Conservation (phyloP, 2,888 invertebrate species). For the Megaustenia siamemsis region DNA sequence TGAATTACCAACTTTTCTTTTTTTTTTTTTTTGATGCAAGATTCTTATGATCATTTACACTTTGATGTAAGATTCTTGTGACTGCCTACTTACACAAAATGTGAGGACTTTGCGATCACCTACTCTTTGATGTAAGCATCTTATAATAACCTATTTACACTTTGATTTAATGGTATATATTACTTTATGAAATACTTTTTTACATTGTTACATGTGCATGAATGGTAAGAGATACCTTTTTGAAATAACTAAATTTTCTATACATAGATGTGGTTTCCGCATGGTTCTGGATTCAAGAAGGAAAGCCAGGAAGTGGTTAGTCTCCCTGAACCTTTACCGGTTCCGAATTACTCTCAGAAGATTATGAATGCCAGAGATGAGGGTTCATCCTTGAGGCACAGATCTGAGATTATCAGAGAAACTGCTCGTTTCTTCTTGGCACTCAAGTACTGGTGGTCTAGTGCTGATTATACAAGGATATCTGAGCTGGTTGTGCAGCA, state of each 20-base stretch:
- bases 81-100: too few species aligned
- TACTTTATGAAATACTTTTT: too few species aligned
- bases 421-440: conserved; percentile 57
- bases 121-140: too few species aligned
- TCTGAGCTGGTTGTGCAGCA: conserved; percentile 57
- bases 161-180: too few species aligned
- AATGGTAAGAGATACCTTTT: too few species aligned
- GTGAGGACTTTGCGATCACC: too few species aligned
- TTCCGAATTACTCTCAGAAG: conserved; percentile 56
- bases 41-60: too few species aligned
- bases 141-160: too few species aligned
- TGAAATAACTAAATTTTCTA: not conserved
- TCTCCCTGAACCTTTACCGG: conserved; percentile 55
- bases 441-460: conserved; percentile 59
- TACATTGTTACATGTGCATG: too few species aligned
- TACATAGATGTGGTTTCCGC: conserved; percentile 57
- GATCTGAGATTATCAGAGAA: conserved; percentile 58
- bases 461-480: conserved; percentile 58
- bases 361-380: conserved; percentile 54
- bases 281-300: conserved; percentile 56
- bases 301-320: conserved; percentile 55
- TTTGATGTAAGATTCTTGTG: too few species aligned
- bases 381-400: conserved; percentile 49
- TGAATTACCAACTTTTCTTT: too few species aligned
- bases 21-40: too few species aligned